Conservation (phyloP, 2,888 invertebrate species). For the Gastrophysa polygoni region DNA sequence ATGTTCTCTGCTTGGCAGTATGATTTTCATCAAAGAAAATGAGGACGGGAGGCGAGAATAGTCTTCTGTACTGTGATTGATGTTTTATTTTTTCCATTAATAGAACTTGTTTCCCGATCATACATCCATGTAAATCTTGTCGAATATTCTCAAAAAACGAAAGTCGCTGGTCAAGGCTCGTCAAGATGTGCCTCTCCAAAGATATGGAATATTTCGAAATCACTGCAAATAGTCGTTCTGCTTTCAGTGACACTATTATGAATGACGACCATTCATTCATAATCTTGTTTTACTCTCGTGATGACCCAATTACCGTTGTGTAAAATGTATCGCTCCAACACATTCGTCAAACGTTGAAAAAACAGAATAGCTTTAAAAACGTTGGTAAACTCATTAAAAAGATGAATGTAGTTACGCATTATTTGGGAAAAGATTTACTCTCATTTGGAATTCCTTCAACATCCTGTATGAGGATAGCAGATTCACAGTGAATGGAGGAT, state of each 20-base stretch:
- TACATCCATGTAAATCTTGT: too few species aligned
- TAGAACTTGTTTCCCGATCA: too few species aligned
- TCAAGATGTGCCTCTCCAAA: not conserved
- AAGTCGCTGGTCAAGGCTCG: not conserved
- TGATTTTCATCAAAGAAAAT: too few species aligned
- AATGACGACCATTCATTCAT: slow-evolving; percentile 13
- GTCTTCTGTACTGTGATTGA: too few species aligned
- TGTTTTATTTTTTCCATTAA: too few species aligned
- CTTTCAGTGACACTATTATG: not conserved
- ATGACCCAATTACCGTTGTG: slow-evolving; percentile 20
- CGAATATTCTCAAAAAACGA: not conserved
- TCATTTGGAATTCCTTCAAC: slow-evolving; percentile 21
- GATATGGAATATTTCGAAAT: not conserved
- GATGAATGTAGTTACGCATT: slow-evolving; percentile 29
- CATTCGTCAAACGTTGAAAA: slow-evolving; percentile 25
- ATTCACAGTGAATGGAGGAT: slow-evolving; percentile 59
- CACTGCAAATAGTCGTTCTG: not conserved
- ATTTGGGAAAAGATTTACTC: slow-evolving; percentile 30
- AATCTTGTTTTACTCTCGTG: not conserved
- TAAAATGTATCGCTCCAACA: slow-evolving; percentile 19
- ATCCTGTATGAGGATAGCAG: slow-evolving; percentile 24
- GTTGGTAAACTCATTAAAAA: slow-evolving; percentile 23
- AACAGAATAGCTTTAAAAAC: slow-evolving; percentile 18
- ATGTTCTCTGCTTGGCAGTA: too few species aligned
- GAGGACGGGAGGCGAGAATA: too few species aligned